Base-by-base conservation (phyloP, 2,797 vertebrate species). In the Cossypha dichroa region DNA sequence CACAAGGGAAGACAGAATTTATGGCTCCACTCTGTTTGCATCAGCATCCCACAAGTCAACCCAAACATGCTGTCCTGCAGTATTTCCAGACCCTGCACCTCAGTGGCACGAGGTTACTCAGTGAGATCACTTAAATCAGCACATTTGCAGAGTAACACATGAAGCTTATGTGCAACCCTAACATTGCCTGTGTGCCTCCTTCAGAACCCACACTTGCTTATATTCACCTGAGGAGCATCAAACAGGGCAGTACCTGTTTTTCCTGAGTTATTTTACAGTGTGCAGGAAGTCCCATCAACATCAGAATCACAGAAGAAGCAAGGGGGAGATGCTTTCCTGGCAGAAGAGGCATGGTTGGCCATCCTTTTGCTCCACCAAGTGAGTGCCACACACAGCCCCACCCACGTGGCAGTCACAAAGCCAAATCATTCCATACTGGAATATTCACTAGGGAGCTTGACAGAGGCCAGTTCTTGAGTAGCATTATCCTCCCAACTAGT, bases 331-430 rank as follows among this genome's bases (percentile, higher is more conserved):
- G 40, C 25, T 8, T 36, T 58, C 34, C n/a, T 5, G 25, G 36
- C n/a, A 43, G 59, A 54, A 22, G 56, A 52, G 3, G 5, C 36
- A 6, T 0, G 6, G 36, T 11, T 1, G 4, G 19, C 5, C 7
- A 48, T 9, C 60, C 29, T 46, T 54, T 22, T 10, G 2, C 19
- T 31, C 25, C 38, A 6, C 28, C 31, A 36, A 9, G 46, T 14
- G 9, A 21, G 14, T 0, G 0, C 12, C 29, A 40, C n/a, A 7
- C 34, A 4, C 18, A 43, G 15, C 8, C 20, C 38, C 45, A 22
- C 12, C 26, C 28, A 34, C 5, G 0, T 0, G 6, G 60, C 4
- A 1, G 23, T 15, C 15, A 2, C 0, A 0, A 20, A 48, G 11
- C n/a, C 6, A 8, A 12, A 48, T 3, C 20, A 9, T 14, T 69